Evolutionary conservation across 2,888 invertebrate species (phyloP).

Genomic region (Heterodera filipjevi): DNA sequence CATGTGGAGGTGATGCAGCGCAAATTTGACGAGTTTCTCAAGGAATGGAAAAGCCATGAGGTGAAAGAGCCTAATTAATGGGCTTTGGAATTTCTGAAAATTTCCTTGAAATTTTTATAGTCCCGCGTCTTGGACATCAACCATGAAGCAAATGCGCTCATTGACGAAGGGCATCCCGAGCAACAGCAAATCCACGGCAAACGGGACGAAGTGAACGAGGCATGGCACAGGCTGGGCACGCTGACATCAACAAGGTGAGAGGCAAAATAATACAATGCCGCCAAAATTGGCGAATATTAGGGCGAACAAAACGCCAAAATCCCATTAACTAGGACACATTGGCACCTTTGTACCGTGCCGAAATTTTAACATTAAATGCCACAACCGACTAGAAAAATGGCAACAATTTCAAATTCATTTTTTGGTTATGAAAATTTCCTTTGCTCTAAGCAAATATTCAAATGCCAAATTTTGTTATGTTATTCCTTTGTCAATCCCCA

Average conservation of each 20-base stretch:
- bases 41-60: slow-evolving; percentile 83
- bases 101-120: slow-evolving; percentile 70
- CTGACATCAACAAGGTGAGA: slow-evolving; percentile 85
- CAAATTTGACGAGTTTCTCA: slow-evolving; percentile 99
- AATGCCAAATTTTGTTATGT: no score
- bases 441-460: no score
- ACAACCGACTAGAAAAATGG: neutral
- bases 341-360: no score
- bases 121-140: slow-evolving; percentile 95
- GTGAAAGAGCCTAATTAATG: neutral
- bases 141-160: slow-evolving; percentile 87
- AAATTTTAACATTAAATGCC: neutral
- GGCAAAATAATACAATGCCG: no score
- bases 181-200: slow-evolving; percentile 73
- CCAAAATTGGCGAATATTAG: no score
- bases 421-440: neutral
- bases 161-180: slow-evolving; percentile 91
- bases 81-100: neutral
- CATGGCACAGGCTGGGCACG: slow-evolving; percentile 92
- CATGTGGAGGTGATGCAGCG: slow-evolving; percentile 98
- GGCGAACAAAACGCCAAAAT: no score
- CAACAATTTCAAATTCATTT: neutral
- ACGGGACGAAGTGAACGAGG: slow-evolving; percentile 83
- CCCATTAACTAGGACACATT: no score
- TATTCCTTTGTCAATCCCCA: no score